A percentile compares a stretch with the other conserved stretches of the same genome.
Conservation (phyloP, 2,113 vertebrate species). For the Galeopterus variegatus region DNA sequence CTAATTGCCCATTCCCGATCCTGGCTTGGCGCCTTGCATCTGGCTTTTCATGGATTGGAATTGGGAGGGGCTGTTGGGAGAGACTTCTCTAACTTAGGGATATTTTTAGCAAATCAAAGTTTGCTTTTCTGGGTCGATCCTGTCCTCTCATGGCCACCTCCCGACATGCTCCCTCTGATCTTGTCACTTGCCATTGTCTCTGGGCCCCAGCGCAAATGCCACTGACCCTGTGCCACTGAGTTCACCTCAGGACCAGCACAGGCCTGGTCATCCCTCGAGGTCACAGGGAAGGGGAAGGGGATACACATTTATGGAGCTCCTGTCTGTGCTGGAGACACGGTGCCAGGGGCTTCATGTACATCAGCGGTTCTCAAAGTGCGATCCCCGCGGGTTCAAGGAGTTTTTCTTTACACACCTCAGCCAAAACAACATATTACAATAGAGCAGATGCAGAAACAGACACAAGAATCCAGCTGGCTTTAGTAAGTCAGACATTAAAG, state of each 20-base stretch:
- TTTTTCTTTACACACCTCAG: background rate
- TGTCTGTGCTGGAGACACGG: background rate
- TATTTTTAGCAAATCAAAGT: constrained; percentile 50
- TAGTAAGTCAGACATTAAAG: background rate
- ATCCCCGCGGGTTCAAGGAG: background rate
- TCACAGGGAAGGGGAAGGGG: background rate
- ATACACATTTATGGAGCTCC: rapidly evolving
- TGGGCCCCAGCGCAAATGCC: background rate
- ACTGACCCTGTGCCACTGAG: background rate
- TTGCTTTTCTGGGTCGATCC: constrained; percentile 10
- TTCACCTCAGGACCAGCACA: background rate
- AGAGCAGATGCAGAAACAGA: background rate
- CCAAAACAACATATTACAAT: too few relatives aligned
- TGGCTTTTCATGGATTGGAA: background rate
- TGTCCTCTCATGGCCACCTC: background rate
- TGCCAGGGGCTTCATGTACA: rapidly evolving
- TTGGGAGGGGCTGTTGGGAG: background rate
- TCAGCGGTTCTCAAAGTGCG: background rate
- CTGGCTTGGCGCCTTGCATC: background rate
- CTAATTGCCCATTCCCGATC: constrained; percentile 33
- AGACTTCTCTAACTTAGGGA: background rate
- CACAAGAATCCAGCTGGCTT: background rate
- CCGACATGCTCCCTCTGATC: background rate
- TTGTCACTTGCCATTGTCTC: background rate
- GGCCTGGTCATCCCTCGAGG: background rate